Evolutionary conservation across 2,888 invertebrate species (phyloP), one percentile per base, ranked within the genome.

Genomic region (Neria commutata): DNA sequence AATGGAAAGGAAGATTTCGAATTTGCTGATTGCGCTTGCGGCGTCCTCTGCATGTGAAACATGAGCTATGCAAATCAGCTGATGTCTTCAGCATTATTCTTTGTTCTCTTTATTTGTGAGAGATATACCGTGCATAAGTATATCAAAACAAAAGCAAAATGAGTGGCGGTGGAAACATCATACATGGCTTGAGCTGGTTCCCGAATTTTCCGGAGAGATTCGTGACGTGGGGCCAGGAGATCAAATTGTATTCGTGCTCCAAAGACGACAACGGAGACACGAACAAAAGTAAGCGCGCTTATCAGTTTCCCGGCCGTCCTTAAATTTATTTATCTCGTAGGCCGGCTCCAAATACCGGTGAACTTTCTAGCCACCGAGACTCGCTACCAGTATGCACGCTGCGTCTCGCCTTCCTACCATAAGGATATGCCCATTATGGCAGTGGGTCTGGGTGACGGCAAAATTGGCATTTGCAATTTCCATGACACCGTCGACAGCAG

Each of bases 211-310:
- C 84, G 2, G 88, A 95, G 73, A 92, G 91, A 77, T 95, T 95
- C 76, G 88, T 95, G 65, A 90, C 94, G 51, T 95, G 94, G 91
- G 92, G 93, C 40, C 90, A 94, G 55, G 94, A 95, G 76, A 90
- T 97, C 76, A 90, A 88, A 80, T 83, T 96, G 52, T 95, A 95
- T 78, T 92, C 91, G 33, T 71, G 73, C 60, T 65, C 58, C 54
- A 76, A 73, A 46, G 68, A 65, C 11, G 76, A 66, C 4, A n/a
- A 70, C 48, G 40, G 53, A 17, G 19, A 37, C 8, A 51, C 17
- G 49, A 67, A 62, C 37, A 64, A 65, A 19, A 67, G 61, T 60
- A n/a, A n/a, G n/a, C n/a, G n/a, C n/a, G n/a, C n/a, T n/a, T n/a
- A n/a, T n/a, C n/a, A n/a, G n/a, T n/a, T 46, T 34, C 29, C 42